A percentile compares a stretch with the other conserved stretches of the same genome.
These are phyloP conservation scores for Phasianus colchicus DNA, from an alignment of 2,113 vertebrate species.

Conservation along the genomic window DNA sequence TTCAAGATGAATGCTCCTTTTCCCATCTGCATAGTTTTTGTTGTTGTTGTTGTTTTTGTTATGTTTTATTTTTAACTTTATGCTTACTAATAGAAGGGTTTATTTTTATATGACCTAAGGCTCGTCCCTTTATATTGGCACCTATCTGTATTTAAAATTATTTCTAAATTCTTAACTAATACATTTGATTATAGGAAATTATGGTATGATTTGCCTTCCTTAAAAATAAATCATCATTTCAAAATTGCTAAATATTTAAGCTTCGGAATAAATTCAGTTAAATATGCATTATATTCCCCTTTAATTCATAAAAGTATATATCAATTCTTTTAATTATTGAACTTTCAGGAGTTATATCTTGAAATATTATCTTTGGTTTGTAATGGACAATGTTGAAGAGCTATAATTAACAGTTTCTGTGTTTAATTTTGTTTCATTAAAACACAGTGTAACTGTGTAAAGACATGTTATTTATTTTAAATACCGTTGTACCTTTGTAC, in stretches of 20 bases:
- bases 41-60: constrained; percentile 32
- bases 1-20: constrained; percentile 71
- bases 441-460: neutral
- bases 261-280: constrained; percentile 40
- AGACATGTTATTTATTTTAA: neutral
- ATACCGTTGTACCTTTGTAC: neutral
- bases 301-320: neutral
- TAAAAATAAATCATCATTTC: constrained; percentile 29
- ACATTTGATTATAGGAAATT: constrained; percentile 17
- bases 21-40: constrained; percentile 61
- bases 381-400: neutral
- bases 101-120: constrained; percentile 31
- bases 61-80: neutral
- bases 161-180: constrained; percentile 34
- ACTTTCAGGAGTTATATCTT: neutral
- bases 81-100: constrained; percentile 6
- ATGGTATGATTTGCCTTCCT: constrained; percentile 24
- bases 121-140: neutral
- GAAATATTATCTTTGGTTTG: neutral
- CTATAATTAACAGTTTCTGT: fast-evolving
- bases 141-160: neutral
- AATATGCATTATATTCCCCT: neutral
- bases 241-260: constrained; percentile 21
- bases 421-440: neutral
- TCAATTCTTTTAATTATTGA: neutral